Evolutionary conservation across 1,140 invertebrate species (phyloP).

Genomic region (Rhopalosiphum maidis): DNA sequence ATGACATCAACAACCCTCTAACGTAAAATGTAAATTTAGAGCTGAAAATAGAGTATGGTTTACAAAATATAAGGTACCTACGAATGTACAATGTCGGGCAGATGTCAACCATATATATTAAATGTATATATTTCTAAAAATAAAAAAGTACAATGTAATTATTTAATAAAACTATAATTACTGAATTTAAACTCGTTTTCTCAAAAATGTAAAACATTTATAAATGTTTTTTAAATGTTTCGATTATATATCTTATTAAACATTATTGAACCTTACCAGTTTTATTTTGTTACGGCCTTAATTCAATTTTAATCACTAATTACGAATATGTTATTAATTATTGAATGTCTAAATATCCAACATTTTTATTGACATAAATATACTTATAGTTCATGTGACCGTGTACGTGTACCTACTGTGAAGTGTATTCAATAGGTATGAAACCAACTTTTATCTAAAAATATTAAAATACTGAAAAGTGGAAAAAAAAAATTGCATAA

Average conservation of each 20-base stretch:
- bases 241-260: neutral
- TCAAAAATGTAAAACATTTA: neutral
- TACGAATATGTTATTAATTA: neutral
- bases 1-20: neutral
- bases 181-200: neutral
- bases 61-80: neutral
- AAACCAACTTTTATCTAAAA: neutral
- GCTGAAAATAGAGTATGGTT: neutral
- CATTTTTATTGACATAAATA: neutral
- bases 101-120: neutral
- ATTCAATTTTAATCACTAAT: neutral
- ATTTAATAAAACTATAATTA: neutral
- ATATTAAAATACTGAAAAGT: neutral
- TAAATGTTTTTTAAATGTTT: neutral
- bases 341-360: neutral
- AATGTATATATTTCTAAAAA: neutral
- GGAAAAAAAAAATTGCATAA: neutral
- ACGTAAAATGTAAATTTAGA: neutral
- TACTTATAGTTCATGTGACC: no score
- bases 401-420: neutral
- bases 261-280: neutral
- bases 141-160: neutral
- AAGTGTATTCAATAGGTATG: neutral
- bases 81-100: neutral
- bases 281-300: neutral